Base-by-base conservation (phyloP, 2,113 vertebrate genomes). In the Cacatua alba region DNA sequence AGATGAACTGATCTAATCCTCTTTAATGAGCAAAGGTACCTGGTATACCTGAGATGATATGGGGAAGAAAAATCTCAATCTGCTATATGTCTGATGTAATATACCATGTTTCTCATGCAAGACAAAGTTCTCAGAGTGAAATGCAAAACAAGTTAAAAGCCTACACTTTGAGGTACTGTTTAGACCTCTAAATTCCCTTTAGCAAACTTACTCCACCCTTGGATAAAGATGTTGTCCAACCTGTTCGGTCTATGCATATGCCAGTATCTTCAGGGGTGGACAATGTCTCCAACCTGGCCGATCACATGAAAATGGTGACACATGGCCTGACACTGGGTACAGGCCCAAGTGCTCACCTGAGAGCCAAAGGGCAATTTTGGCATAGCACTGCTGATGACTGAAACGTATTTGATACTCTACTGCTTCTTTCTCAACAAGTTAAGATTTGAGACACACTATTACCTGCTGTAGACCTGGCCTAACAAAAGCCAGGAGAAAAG, bases 161-260 rank as follows among this genome's bases (percentile, higher is more conserved):
- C 29, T 85, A 19, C 21, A 12, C 51, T 76, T 71, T 31, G 28
- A 80, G 69, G 51, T 29, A 46, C 21, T 51, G 16, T 25, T 93
- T 18, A 84, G 59, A 76, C 16, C 35, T 71, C 41, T 57, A 7
- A 62, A 76, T 21, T 62, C 8, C 59, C 75, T 26, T n/a, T 37
- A 33, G 35, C 0, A 0, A 84, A 60, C 15, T 23, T 49, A 21
- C 59, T 81, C 69, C 57, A 84, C 75, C 74, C 59, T 49, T 77
- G 69, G 19, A 52, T 52, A 37, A 62, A 85, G 68, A 49, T 9
- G 29, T 9, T 71, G 87, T 31, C 52, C 52, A 85, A 77, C 69
- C 59, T 57, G 69, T 67, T 77, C 0, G 0, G 1, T 51, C 39
- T 60, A 11, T 8, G 20, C 35, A 8, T 13, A 25, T 2, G 4